These are phyloP conservation scores for Platyscapa corneri DNA, from an alignment of 1,140 invertebrate species.

Conservation along the genomic window DNA sequence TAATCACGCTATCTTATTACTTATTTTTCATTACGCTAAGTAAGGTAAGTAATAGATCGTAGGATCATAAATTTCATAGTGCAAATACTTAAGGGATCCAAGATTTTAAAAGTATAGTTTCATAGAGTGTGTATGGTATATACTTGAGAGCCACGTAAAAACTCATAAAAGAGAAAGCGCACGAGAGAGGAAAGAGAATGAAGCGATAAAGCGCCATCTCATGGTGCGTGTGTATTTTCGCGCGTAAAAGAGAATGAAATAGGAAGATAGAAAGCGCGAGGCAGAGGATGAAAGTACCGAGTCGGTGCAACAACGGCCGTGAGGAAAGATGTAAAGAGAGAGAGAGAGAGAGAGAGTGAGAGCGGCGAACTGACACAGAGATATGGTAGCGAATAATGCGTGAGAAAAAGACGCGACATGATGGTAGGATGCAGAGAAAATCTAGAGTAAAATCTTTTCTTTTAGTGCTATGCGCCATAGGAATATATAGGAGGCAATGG, in stretches of 20 bases:
- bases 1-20: background rate
- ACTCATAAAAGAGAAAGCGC: slow-evolving; percentile 45
- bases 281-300: slow-evolving; percentile 22
- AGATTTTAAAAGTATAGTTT: background rate
- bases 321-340: slow-evolving; percentile 2
- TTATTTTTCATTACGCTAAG: slow-evolving; percentile 9
- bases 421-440: slow-evolving; percentile 26
- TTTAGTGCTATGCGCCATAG: background rate
- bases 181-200: background rate
- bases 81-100: background rate
- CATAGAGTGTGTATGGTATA: background rate
- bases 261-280: slow-evolving; percentile 24
- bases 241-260: slow-evolving; percentile 35
- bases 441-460: slow-evolving; percentile 47
- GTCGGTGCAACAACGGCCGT: background rate
- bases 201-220: slow-evolving; percentile 19
- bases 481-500: slow-evolving; percentile 8
- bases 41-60: background rate
- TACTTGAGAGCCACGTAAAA: slow-evolving; percentile 34
- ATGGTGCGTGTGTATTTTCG: background rate
- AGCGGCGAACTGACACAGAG: background rate
- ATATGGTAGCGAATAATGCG: slow-evolving; percentile 15
- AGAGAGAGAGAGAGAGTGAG: background rate
- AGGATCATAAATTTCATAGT: background rate
- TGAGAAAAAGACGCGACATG: background rate